Base-by-base conservation (phyloP, 1,140 invertebrate genomes). In the Dryas iulia region DNA sequence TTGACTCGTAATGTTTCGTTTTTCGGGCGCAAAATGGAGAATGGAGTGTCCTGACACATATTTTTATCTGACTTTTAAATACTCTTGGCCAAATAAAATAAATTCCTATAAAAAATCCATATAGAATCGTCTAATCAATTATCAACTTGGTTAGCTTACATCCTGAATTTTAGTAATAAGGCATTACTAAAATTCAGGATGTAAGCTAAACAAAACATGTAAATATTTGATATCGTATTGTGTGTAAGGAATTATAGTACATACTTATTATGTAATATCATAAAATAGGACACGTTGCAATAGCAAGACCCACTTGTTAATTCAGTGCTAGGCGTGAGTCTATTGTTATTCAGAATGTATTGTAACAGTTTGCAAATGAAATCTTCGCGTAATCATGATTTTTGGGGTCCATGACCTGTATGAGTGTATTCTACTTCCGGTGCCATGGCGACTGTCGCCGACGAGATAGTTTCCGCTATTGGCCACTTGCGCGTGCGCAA, bases 401-500 rank as follows among this genome's bases (percentile, higher is more conserved):
- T 79, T 66, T 21, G 74, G 77, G 81, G 79, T 82, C 77, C 71
- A 74, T 80, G 81, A 85, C 83, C 81, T 68, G 69, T 64, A 62
- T 12, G n/a, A 35, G 30, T 61, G 71, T 72, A 72, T 71, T 6
- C 69, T 33, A 74, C 74, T 81, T 83, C 82, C 82, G 76, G 72
- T 69, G 76, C 25, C 60, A 54, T 70, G 77, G 65, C 68, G 57
- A 10, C 73, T 72, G 73, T 70, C 68, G 68, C 57, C 62, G 67
- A 61, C 76, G 76, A 81, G 78, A 82, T 82, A 73, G 71, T 75
- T 81, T 86, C 79, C 81, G 80, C 56, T 72, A 62, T 73, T 66
- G 70, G 63, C 26, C 73, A 72, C 73, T 69, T 79, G 77, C 74
- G 77, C 71, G 58, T 53, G 73, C 74, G 72, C 72, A 61, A 56